Base-by-base conservation (phyloP, 2,888 invertebrate genomes). In the Elmis aenea region DNA sequence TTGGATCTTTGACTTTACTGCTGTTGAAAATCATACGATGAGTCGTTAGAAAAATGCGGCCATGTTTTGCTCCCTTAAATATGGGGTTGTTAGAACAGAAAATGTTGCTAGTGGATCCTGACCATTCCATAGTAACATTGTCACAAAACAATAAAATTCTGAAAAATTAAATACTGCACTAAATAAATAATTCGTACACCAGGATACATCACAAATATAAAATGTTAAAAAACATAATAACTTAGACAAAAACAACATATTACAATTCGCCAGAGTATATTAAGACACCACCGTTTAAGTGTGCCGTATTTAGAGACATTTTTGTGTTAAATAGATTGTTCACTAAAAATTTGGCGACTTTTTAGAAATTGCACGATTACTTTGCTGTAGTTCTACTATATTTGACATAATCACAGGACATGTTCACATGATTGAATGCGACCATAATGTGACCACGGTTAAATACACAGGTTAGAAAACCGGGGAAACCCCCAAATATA, bases 241-340 rank as follows among this genome's bases (percentile, higher is more conserved):
- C n/a, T n/a, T n/a, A n/a, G n/a, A n/a, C n/a, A n/a, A n/a, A n/a
- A n/a, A n/a, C n/a, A n/a, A n/a, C n/a, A n/a, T 79, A 84, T 83
- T 79, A 97, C 96, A 85, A 82, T 79, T 97, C 97, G 55, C 95
- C 94, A 48, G 87, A 80, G 65, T 94, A 95, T 60, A 97, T 90
- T 35, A 97, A 74, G 22, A 99, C 94, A 29, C 95, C 94, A 43
- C 89, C 88, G 62, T 91, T 89, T 33, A 92, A 85, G 67, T 97
- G 95, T 33, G 96, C 90, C 45, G 93, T 94, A 68, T 97, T 97
- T 48, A 96, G 71, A 50, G 95, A 92, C 96, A 97, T 95, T 61
- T 69, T 74, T 3, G 16, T 10, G 13, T 8, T n/a, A n/a, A n/a
- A n/a, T n/a, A n/a, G n/a, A 69, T 74, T n/a, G n/a, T n/a, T n/a